Base-by-base conservation (phyloP, 2,888 invertebrate species). In the Polydrusus tereticollis region DNA sequence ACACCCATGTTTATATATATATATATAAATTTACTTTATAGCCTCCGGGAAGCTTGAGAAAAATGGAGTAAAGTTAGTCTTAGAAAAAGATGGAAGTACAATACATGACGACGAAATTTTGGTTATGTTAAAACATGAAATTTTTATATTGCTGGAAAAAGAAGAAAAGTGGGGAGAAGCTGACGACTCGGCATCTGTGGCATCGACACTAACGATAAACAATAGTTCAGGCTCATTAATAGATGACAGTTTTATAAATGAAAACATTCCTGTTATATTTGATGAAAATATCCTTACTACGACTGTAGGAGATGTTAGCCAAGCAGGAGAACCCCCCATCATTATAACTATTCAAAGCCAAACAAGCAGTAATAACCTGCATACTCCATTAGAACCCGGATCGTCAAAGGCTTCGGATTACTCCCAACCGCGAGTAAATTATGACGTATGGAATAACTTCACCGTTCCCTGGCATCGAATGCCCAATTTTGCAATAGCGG, bases 381-480 rank as follows among this genome's bases (percentile, higher is more conserved):
- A n/a, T n/a, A n/a, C n/a, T n/a, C n/a, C n/a, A n/a, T n/a, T n/a
- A n/a, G n/a, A n/a, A n/a, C n/a, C n/a, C n/a, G n/a, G n/a, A n/a
- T 7, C 26, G 26, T 26, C 26, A 3, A 3, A 26, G 7, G 26
- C 7, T 3, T 5, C 26, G 3, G 7, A 7, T 26, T 7, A 26
- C 26, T 26, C 7, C 7, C 7, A 5, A 26, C 26, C 26, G 7
- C 58, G 33, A 33, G 58, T 58, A 2, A 36, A 33, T 58, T 36
- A 7, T 20, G 58, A 58, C 14, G 7, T 20, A 58, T 58, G 58
- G 58, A 58, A 58, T 12, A 58, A 58, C 12, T 58, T 58, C 7
- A 36, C 20, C 2, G 23, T 52, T 52, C 52, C 58, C 10, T 58
- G 38, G 58, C 7, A 58, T 29, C 18, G 18, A 36, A 58, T 58